Evolutionary conservation across 2,113 vertebrate species (phyloP).

Genomic region (Sapajus apella): DNA sequence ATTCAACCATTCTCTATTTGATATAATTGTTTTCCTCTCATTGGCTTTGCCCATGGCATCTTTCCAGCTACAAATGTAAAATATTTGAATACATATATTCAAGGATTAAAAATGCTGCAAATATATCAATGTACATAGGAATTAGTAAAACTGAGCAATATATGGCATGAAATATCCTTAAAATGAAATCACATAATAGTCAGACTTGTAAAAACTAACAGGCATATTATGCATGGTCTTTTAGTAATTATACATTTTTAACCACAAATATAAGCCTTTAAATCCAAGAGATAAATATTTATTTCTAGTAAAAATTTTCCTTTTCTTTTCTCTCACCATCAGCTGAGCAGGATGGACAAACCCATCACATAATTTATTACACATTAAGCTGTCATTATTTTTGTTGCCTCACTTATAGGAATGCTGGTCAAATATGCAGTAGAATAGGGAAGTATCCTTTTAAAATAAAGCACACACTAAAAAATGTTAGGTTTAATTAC

Average conservation of each 20-base stretch:
- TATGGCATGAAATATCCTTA: not conserved
- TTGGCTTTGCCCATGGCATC: not conserved
- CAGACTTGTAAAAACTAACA: not conserved
- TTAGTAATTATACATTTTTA: not conserved
- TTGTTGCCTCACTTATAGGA: not conserved
- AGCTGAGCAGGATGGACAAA: not conserved
- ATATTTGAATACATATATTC: not conserved
- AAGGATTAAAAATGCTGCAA: not conserved
- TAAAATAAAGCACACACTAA: not conserved
- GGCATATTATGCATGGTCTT: not conserved
- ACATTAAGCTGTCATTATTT: not conserved
- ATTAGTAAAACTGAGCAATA: not conserved
- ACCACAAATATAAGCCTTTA: not conserved
- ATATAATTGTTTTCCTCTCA: not conserved
- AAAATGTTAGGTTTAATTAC: not conserved
- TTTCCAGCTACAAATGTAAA: constrained; percentile 5
- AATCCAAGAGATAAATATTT: not conserved
- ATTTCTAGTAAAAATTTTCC: not conserved
- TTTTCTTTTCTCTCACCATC: not conserved
- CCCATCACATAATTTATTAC: not conserved
- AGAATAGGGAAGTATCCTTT: not conserved
- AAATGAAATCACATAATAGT: not conserved
- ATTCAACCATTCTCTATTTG: not conserved
- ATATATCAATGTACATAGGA: not conserved
- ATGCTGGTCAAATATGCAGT: not conserved